Percentiles rank a stretch among this genome's conserved stretches.
These are phyloP conservation scores for Bombus balteatus DNA, from an alignment of 1,140 invertebrate species.

Conservation along the genomic window DNA sequence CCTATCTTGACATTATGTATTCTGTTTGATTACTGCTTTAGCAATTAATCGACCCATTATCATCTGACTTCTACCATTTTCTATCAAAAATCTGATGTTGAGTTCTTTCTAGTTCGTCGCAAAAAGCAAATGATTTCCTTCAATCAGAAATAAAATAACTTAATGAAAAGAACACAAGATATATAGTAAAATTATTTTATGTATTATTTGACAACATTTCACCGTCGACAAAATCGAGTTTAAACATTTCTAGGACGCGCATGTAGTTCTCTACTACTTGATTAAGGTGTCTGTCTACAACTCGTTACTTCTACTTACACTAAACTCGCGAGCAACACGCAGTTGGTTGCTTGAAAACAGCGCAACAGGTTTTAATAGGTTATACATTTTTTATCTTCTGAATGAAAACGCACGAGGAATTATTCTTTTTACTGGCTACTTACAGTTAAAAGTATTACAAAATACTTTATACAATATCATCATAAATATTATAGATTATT, in stretches of 20 bases:
- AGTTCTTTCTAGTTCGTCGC: background rate
- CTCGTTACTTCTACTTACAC: slow-evolving; percentile 22
- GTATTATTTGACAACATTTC: background rate
- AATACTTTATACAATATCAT: background rate
- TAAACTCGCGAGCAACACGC: background rate
- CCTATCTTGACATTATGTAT: background rate
- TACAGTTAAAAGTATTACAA: background rate
- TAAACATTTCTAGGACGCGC: background rate
- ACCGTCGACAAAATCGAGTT: background rate
- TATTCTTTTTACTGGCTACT: background rate
- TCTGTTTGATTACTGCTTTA: background rate
- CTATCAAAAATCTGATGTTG: background rate
- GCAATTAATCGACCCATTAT: background rate
- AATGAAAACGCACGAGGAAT: slow-evolving; percentile 28
- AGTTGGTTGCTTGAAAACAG: background rate
- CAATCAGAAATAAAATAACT: background rate
- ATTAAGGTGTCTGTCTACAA: slow-evolving; percentile 5
- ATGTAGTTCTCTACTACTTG: background rate
- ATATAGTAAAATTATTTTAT: background rate
- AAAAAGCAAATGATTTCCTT: background rate
- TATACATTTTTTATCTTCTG: slow-evolving; percentile 5
- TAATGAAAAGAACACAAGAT: background rate
- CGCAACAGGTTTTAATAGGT: slow-evolving; percentile 37
- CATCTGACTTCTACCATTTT: background rate
- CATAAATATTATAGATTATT: background rate